Conservation (phyloP, 1,140 invertebrate species). For the Drosophila guanche region DNA sequence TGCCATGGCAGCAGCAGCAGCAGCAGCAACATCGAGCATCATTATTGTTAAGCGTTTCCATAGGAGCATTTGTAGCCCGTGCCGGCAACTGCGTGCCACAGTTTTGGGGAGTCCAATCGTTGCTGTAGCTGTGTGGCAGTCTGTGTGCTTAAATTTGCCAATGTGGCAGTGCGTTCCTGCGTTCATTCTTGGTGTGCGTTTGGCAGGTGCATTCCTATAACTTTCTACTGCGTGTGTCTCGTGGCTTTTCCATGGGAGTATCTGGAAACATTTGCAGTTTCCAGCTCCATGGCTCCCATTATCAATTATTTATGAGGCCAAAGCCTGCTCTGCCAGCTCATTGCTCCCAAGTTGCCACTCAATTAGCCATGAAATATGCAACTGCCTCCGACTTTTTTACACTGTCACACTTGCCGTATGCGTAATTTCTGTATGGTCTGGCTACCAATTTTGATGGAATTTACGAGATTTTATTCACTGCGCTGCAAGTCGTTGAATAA, state of each 20-base stretch:
- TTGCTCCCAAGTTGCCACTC: constrained; percentile 76
- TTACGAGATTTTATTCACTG: constrained; percentile 27
- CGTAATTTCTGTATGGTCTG: constrained; percentile 12
- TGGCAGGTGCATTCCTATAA: constrained; percentile 47
- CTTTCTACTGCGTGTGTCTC: background rate
- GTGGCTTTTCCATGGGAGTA: background rate
- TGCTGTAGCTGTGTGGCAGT: background rate
- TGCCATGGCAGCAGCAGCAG: constrained; percentile 25
- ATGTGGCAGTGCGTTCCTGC: background rate
- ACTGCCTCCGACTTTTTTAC: constrained; percentile 44
- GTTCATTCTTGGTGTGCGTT: background rate
- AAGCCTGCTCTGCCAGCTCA: constrained; percentile 39
- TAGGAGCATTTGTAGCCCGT: background rate
- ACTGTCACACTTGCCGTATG: constrained; percentile 50
- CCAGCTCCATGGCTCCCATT: constrained; percentile 39
- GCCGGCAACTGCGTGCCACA: constrained; percentile 4
- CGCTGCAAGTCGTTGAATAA: constrained; percentile 9
- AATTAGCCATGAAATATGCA: constrained; percentile 78
- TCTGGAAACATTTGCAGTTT: too few species aligned
- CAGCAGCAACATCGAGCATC: background rate
- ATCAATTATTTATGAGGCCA: constrained; percentile 75
- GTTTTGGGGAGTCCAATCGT: too few species aligned
- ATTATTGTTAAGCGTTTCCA: constrained; percentile 39
- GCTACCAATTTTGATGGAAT: constrained; percentile 6
- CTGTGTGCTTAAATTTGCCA: background rate